Evolutionary conservation across 2,888 invertebrate genomes (phyloP), one percentile per base, ranked within the genome.

Genomic region (Drosophila kuntzei): DNA sequence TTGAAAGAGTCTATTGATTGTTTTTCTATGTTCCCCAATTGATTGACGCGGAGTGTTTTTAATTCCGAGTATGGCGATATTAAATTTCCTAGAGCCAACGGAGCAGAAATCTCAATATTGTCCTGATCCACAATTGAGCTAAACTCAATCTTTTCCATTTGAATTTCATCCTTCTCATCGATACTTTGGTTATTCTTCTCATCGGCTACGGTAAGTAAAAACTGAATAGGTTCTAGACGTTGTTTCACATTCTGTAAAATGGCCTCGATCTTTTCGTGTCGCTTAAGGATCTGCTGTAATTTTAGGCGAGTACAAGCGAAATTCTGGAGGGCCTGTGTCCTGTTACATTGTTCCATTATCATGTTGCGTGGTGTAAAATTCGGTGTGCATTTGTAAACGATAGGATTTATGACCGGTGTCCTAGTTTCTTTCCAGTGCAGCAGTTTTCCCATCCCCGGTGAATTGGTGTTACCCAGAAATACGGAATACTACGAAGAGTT

Each of bases 231-330:
- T 20, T 6, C 37, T 2, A 61, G 11, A 2, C 61, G 44, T 12
- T 46, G 20, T 12, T 54, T 37, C 1, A 37, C 27, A 46, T 54
- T 37, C 18, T 54, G 16, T 12, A 61, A 6, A 8, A 61, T 61
- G 27, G 55, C 12, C 1, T 54, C 55, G 27, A 61, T 54, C 20
- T 29, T 54, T 20, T 61, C 55, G 7, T 61, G 55, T 7, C 55
- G 61, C 0, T 22, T n/a, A 12, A 61, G 14, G 12, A 61, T 44
- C 18, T 14, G 29, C 29, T 46, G 34, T 29, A 61, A 14, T 9
- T 61, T 61, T 1, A 29, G 27, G 20, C 61, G 61, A 8, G 61
- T 44, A 12, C 9, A 29, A 1, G 18, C 36, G 12, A 61, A 37
- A 16, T 29, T 37, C 11, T 29, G 29, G 4, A 25, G 14, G 11